A percentile compares a stretch with the other conserved stretches of the same genome.
Evolutionary conservation across 2,113 vertebrate genomes (phyloP).

Genomic region (Chaenocephalus aceratus): DNA sequence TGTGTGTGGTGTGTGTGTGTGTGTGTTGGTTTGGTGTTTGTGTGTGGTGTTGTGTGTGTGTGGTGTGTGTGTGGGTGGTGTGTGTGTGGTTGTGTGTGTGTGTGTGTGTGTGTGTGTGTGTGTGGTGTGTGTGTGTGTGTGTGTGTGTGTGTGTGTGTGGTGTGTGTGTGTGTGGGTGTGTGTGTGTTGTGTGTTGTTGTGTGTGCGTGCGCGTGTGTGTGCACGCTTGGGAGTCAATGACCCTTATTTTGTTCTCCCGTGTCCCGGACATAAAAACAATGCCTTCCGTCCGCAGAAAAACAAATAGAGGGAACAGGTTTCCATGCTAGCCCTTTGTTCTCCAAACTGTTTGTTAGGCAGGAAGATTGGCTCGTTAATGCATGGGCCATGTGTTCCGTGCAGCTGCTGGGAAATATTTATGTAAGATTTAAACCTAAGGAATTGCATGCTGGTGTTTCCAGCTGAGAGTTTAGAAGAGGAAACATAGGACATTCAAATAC

Average conservation of each 20-base stretch:
- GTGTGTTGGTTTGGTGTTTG: no score
- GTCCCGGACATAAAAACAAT: constrained; percentile 76
- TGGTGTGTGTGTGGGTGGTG: constrained; percentile 1
- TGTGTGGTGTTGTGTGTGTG: no score
- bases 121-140: constrained; percentile 38
- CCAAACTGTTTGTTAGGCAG: constrained; percentile 59
- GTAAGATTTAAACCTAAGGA: not conserved
- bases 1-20: constrained; percentile 47
- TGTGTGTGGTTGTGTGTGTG: constrained; percentile 41
- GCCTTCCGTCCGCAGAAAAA: constrained; percentile 32
- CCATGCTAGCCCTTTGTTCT: constrained; percentile 63
- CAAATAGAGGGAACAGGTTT: constrained; percentile 63
- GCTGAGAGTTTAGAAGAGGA: not conserved
- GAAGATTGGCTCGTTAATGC: constrained; percentile 71
- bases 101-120: not conserved
- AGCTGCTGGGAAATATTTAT: constrained; percentile 52
- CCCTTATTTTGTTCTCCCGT: constrained; percentile 63
- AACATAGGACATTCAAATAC: not conserved
- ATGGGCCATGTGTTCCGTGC: constrained; percentile 60
- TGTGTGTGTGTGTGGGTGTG: constrained; percentile 50
- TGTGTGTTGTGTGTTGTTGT: constrained; percentile 3
- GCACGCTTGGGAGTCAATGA: constrained; percentile 59
- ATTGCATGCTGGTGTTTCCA: not conserved
- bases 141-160: not conserved
- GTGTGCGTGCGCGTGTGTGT: not conserved